Conservation (phyloP, 2,888 invertebrate genomes). For the Zhuqinia jingwanae region DNA sequence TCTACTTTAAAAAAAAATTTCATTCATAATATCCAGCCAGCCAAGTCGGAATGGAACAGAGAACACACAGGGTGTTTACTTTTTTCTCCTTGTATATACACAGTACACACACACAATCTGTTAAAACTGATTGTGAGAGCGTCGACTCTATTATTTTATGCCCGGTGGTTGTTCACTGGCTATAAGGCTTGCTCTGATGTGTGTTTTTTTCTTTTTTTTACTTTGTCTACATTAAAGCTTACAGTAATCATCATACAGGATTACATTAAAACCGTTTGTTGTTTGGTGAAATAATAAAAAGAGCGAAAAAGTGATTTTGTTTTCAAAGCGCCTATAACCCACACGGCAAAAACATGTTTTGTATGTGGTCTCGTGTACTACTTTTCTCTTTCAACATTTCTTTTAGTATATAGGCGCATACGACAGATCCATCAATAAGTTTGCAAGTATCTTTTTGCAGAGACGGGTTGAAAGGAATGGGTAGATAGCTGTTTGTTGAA, state of each 20-base stretch:
- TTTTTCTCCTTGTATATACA: no score
- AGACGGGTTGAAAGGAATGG: no score
- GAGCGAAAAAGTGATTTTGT: slow-evolving; percentile 52
- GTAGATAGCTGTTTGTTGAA: no score
- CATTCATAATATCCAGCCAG: no score
- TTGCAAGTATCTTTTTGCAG: no score
- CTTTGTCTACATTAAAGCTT: not conserved
- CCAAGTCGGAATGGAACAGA: no score
- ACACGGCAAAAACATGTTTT: not conserved
- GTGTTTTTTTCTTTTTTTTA: not conserved
- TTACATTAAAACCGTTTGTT: slow-evolving; percentile 47
- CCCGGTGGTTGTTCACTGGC: not conserved
- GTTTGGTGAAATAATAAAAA: slow-evolving; percentile 27
- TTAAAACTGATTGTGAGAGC: no score
- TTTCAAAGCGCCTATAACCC: slow-evolving; percentile 11
- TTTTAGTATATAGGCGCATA: no score
- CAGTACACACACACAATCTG: no score
- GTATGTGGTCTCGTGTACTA: slow-evolving; percentile 13
- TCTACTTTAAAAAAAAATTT: no score
- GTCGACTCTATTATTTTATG: no score
- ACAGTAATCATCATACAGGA: not conserved
- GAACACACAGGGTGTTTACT: no score
- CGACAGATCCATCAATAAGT: not conserved
- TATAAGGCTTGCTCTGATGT: not conserved
- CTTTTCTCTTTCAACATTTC: not conserved